Percentiles rank a stretch among this genome's conserved stretches.
These are phyloP conservation scores for Cantharis lateralis DNA, from an alignment of 2,888 invertebrate species.

Conservation along the genomic window DNA sequence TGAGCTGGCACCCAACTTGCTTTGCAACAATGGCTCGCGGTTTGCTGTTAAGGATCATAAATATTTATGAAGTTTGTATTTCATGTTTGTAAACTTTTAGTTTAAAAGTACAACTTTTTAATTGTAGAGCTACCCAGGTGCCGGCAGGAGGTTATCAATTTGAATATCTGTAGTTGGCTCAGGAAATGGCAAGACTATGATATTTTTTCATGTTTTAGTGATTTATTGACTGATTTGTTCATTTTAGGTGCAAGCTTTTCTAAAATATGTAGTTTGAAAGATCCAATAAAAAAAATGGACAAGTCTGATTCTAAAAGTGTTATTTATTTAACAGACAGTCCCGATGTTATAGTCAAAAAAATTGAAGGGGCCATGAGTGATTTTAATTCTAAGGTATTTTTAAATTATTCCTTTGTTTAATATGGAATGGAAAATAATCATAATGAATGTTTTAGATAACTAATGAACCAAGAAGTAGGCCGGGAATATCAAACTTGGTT, in stretches of 20 bases:
- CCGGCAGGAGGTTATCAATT: conserved; percentile 97
- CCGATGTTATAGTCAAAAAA: conserved; percentile 71
- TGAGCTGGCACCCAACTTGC: conserved; percentile 87
- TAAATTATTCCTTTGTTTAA: background rate
- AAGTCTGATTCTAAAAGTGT: conserved; percentile 86
- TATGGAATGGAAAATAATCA: background rate
- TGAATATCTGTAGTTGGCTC: conserved; percentile 83
- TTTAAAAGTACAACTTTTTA: conserved; percentile 17
- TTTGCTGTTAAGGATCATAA: conserved; percentile 28
- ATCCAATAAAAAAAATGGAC: conserved; percentile 94
- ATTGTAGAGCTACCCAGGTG: conserved; percentile 80
- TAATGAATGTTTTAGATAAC: conserved; percentile 63
- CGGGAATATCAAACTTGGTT: conserved; percentile 90
- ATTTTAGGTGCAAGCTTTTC: conserved; percentile 60
- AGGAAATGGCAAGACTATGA: conserved; percentile 71
- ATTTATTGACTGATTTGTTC: background rate
- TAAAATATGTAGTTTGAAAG: conserved; percentile 79
- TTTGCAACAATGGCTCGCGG: conserved; percentile 78
- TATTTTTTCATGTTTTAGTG: background rate
- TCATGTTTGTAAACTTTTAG: too few species aligned
- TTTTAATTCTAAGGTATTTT: conserved; percentile 69
- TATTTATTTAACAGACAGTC: conserved; percentile 78
- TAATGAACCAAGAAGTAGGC: conserved; percentile 76
- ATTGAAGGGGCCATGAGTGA: conserved; percentile 93
- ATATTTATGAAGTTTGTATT: too few species aligned